Base-by-base conservation (phyloP, 1,140 invertebrate genomes). In the Portunus trituberculatus region DNA sequence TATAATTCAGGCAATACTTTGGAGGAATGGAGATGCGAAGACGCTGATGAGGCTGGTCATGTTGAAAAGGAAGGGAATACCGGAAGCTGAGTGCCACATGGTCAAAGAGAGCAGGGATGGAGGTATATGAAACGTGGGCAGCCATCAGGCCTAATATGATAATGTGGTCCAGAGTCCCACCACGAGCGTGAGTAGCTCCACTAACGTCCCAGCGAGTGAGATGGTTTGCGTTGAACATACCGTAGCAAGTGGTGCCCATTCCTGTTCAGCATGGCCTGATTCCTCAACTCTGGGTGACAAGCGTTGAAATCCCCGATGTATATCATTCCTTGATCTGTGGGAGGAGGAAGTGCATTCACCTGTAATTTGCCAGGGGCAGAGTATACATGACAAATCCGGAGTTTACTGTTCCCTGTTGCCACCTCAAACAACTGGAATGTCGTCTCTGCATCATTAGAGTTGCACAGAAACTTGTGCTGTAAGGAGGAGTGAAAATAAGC, bases 41-140 rank as follows among this genome's bases (percentile, higher is more conserved):
- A 89, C 31, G 88, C 20, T 32, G 32, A 14, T 89, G n/a, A 32
- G 46, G 8, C 7, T 12, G 83, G 83, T 25, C 28, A 29, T 67
- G 59, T 82, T n/a, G 29, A 93, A 7, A 59, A 25, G 28, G 91
- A 32, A 93, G 67, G 20, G 91, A 93, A 28, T 93, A 83, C n/a
- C 28, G 91, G 10, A 93, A n/a, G 29, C 46, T 91, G 90, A 91
- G 52, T 10, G 46, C 46, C 39, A 91, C 10, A 46, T 91, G 89
- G 48, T 91, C 25, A 46, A 39, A 91, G 32, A 46, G 16, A 20
- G 32, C 45, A 91, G 45, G 39, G 3, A 45, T 46, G 20, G 89
- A 46, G 25, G 45, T 16, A 91, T 39, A 6, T 39, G 39, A 16
- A 3, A 82, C 91, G 10, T 29, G 91, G 91, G 91, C 59, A 2